These are phyloP conservation scores for Serrognathus titanus DNA, from an alignment of 2,888 invertebrate genomes.

Conservation along the genomic window DNA sequence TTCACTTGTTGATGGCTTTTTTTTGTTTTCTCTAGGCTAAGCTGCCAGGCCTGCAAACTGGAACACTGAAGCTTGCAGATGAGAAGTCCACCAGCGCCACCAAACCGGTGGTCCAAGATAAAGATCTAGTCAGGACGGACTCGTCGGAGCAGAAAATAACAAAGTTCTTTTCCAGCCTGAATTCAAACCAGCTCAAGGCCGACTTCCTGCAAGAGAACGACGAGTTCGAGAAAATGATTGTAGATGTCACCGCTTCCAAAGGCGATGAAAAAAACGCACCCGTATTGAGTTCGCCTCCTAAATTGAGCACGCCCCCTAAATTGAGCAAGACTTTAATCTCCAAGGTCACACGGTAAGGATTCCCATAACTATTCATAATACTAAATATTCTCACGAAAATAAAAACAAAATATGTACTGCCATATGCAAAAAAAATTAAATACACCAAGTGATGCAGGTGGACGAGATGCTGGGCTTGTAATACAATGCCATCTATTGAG, in stretches of 20 bases:
- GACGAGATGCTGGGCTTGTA: too few species aligned
- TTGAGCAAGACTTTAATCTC: too few species aligned
- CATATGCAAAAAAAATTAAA: too few species aligned
- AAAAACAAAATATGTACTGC: background rate
- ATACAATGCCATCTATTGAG: too few species aligned
- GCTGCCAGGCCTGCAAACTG: slow-evolving; percentile 48
- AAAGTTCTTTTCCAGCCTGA: slow-evolving; percentile 58
- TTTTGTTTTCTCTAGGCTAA: slow-evolving; percentile 32
- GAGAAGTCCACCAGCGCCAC: slow-evolving; percentile 15
- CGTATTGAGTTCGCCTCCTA: too few species aligned
- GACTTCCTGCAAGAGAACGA: slow-evolving; percentile 19
- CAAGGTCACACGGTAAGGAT: too few species aligned
- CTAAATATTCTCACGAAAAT: background rate
- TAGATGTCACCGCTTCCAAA: background rate
- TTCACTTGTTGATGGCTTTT: background rate
- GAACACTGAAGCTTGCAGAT: slow-evolving; percentile 37
- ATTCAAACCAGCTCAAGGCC: slow-evolving; percentile 11
- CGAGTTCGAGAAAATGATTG: slow-evolving; percentile 18
- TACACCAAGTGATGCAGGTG: too few species aligned
- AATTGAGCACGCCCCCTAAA: too few species aligned
- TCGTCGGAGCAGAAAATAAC: slow-evolving; percentile 82
- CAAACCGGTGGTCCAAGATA: slow-evolving; percentile 48
- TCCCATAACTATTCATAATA: too few species aligned
- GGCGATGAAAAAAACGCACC: background rate
- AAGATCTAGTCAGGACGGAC: slow-evolving; percentile 78